phyloP scores from a whole-genome alignment of 1,140 invertebrate genomes.

The Procambarus virginalis region DNA sequence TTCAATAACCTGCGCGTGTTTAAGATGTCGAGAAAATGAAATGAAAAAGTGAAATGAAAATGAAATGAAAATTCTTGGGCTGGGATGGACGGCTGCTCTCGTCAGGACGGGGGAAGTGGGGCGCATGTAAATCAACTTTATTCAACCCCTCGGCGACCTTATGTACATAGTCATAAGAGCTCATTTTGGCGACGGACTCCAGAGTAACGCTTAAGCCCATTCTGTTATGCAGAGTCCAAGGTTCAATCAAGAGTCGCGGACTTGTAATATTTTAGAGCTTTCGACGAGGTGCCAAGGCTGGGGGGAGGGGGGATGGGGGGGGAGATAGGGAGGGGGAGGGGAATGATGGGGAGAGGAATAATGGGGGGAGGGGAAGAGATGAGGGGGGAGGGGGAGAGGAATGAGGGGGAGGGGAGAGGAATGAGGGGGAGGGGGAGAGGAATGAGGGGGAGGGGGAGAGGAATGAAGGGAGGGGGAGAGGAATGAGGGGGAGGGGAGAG shows the following conservation, averaged over 20 bases:
- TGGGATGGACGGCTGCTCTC: constrained; percentile 63
- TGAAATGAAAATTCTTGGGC: constrained; percentile 64
- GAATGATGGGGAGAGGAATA: background rate
- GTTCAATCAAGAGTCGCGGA: constrained; percentile 67
- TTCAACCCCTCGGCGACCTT: constrained; percentile 22
- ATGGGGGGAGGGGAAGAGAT: background rate
- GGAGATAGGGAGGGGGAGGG: background rate
- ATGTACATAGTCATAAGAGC: constrained; percentile 21
- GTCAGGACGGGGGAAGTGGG: constrained; percentile 49
- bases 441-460: background rate
- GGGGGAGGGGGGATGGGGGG: constrained; percentile 33
- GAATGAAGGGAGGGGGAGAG: background rate
- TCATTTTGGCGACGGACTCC: constrained; percentile 32
- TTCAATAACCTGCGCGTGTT: constrained; percentile 66
- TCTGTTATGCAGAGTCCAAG: constrained; percentile 49
- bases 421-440: background rate
- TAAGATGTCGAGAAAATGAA: constrained; percentile 67
- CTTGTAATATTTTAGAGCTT: constrained; percentile 67
- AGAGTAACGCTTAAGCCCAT: constrained; percentile 35
- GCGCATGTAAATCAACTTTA: constrained; percentile 58
- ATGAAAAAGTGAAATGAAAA: constrained; percentile 66
- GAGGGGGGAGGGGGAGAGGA: too few relatives aligned
- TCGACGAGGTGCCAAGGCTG: constrained; percentile 65
- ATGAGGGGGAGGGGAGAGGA: background rate
- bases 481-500: too few relatives aligned